These are phyloP conservation scores for Cyprinodon brontotheroides DNA, from an alignment of 2,113 vertebrate species.

Conservation along the genomic window DNA sequence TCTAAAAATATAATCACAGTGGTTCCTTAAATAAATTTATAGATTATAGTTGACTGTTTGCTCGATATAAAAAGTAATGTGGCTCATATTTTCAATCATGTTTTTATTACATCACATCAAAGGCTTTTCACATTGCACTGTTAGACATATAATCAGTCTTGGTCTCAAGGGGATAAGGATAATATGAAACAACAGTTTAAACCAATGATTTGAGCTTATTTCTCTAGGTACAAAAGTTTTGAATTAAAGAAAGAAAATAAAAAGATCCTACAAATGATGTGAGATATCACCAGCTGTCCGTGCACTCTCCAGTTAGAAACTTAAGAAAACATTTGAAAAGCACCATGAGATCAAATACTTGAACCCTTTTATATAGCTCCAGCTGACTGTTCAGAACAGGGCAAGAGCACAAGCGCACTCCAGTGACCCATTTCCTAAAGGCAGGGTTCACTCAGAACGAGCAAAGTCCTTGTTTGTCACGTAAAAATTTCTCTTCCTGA, in stretches of 20 bases:
- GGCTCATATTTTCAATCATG: neutral
- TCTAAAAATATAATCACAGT: neutral
- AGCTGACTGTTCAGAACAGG: neutral
- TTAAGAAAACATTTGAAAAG: neutral
- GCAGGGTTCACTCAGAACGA: neutral
- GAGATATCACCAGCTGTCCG: slow-evolving; percentile 13
- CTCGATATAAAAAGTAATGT: slow-evolving; percentile 24
- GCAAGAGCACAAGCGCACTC: slow-evolving; percentile 5
- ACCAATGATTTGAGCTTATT: neutral
- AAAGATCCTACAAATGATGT: neutral
- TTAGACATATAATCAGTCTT: neutral
- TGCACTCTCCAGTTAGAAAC: neutral
- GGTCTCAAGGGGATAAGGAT: neutral
- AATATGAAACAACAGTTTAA: slow-evolving; percentile 10
- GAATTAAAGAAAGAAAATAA: neutral
- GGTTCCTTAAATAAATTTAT: slow-evolving; percentile 9
- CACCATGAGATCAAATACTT: neutral
- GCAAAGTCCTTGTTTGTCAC: neutral
- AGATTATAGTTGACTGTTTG: neutral
- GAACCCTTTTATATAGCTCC: neutral
- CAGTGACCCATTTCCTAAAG: neutral
- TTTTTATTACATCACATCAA: slow-evolving; percentile 11
- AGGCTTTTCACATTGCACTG: neutral
- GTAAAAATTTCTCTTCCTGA: neutral
- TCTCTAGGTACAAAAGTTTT: neutral